These are phyloP conservation scores for Leptatherina wallacei DNA, from an alignment of 2,797 vertebrate genomes.

Conservation along the genomic window DNA sequence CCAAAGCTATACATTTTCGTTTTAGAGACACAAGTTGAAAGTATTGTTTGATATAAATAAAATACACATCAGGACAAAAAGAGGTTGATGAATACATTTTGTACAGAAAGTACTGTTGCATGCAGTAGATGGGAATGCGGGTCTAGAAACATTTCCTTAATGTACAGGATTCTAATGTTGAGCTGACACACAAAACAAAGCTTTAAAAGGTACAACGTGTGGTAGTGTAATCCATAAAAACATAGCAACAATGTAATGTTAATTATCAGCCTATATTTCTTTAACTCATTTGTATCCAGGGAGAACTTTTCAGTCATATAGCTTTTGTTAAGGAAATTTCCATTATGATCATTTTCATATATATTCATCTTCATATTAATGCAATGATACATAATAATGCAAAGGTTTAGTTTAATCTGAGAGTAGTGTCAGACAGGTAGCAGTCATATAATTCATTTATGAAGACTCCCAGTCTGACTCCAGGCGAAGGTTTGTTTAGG, in stretches of 20 bases:
- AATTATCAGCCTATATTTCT: neutral
- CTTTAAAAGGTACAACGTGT: no score
- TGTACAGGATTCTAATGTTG: no score
- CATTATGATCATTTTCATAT: no score
- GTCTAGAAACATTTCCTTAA: neutral
- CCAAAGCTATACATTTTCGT: neutral
- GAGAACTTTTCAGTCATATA: neutral
- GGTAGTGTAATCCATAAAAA: neutral
- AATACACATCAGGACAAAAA: slow-evolving; percentile 1
- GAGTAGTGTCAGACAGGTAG: no score
- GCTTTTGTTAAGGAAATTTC: no score
- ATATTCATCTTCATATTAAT: no score
- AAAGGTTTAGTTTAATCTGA: no score
- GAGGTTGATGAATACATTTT: neutral
- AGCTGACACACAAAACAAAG: no score
- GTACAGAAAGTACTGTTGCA: neutral
- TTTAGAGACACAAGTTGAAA: neutral
- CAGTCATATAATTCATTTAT: no score
- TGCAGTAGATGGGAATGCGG: neutral
- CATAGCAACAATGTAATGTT: neutral
- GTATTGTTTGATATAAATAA: neutral
- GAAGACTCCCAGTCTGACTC: no score
- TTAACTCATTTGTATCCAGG: neutral
- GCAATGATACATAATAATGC: no score
- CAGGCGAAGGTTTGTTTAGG: no score